A percentile compares a stretch with the other conserved stretches of the same genome.
phyloP scores from a whole-genome alignment of 2,113 vertebrate genomes.

The Vidua chalybeata region DNA sequence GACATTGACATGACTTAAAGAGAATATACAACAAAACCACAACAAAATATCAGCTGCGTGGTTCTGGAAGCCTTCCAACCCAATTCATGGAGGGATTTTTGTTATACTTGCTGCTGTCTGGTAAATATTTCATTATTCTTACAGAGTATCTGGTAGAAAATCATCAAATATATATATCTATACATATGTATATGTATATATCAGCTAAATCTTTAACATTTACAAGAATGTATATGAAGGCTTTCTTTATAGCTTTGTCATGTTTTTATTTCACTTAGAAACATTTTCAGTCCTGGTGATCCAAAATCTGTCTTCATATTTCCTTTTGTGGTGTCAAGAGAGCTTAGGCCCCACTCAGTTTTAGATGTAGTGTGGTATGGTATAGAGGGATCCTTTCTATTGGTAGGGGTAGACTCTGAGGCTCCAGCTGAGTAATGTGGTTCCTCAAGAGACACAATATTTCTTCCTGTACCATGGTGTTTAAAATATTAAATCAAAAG shows the following conservation, averaged over 20 bases:
- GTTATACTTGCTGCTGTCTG: background rate
- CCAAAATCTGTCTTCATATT: background rate
- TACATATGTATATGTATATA: background rate
- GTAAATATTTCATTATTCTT: constrained; percentile 42
- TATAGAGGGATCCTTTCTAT: background rate
- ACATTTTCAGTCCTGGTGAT: background rate
- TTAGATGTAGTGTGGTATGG: no score
- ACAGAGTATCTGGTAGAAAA: background rate
- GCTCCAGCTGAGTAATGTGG: background rate
- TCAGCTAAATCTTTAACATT: background rate
- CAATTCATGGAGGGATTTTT: background rate
- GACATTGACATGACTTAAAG: background rate
- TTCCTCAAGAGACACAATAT: background rate
- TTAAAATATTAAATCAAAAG: background rate
- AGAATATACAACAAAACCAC: background rate
- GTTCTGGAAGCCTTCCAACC: background rate
- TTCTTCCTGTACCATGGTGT: background rate
- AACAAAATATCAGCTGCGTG: background rate
- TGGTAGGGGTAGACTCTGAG: background rate
- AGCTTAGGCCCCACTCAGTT: background rate
- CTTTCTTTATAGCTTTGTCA: background rate
- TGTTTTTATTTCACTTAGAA: background rate
- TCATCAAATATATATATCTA: background rate
- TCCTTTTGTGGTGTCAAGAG: background rate
- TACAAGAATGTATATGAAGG: background rate